Evolutionary conservation across 2,797 vertebrate genomes (phyloP).

Genomic region (Pyrocephalus nanus): DNA sequence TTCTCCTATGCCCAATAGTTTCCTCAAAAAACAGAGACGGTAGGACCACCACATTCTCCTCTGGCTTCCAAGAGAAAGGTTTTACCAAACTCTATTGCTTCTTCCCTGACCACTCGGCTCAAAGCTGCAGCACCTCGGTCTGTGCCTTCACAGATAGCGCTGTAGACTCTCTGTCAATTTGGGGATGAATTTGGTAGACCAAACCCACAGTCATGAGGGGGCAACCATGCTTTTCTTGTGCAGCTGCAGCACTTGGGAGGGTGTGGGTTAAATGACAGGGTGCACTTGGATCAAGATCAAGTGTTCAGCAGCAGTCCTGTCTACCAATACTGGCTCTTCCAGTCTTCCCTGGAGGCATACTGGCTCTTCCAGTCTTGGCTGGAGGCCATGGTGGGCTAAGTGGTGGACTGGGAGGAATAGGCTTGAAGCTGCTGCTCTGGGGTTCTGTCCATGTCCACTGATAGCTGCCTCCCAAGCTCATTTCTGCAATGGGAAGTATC

Average conservation of each 20-base stretch:
- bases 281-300: background rate
- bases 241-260: background rate
- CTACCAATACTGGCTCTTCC: constrained; percentile 6
- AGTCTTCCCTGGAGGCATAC: constrained; percentile 6
- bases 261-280: background rate
- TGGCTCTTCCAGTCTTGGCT: constrained; percentile 11
- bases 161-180: background rate
- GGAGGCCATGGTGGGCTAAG: background rate
- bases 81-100: background rate
- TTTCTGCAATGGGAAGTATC: background rate
- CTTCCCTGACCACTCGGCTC: background rate
- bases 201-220: accelerated
- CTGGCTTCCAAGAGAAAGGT: background rate
- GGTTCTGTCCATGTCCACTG: background rate
- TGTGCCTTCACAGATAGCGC: accelerated
- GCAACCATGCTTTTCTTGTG: background rate
- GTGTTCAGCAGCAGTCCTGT: background rate
- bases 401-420: background rate
- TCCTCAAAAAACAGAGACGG: background rate
- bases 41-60: background rate
- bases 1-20: accelerated
- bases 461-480: background rate
- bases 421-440: background rate
- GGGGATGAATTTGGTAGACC: background rate
- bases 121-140: background rate